Evolutionary conservation across 2,888 invertebrate genomes (phyloP).

Genomic region (Adelphocoris suturalis): DNA sequence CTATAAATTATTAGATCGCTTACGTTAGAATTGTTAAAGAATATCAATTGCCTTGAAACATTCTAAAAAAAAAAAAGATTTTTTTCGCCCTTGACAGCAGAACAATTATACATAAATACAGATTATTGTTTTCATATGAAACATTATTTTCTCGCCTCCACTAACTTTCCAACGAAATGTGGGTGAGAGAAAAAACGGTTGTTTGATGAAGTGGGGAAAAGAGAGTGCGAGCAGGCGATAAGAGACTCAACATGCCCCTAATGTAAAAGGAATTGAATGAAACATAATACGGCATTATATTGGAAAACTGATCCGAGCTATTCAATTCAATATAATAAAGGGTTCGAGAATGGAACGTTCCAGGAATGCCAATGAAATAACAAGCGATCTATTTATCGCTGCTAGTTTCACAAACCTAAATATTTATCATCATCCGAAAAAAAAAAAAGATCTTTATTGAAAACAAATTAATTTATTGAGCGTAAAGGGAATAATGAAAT

Average conservation of each 20-base stretch:
- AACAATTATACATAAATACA: background rate
- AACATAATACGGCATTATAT: background rate
- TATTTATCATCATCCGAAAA: background rate
- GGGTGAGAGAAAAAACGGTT: background rate
- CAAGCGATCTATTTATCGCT: background rate
- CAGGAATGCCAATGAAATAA: background rate
- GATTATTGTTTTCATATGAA: background rate
- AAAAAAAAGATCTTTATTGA: too few relatives aligned
- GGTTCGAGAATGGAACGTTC: background rate
- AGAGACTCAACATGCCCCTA: constrained; percentile 25
- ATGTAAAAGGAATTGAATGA: background rate
- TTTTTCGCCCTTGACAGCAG: background rate
- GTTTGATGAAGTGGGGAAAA: constrained; percentile 25
- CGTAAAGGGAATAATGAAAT: too few relatives aligned
- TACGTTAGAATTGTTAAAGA: too few relatives aligned
- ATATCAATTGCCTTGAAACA: too few relatives aligned
- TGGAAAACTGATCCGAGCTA: background rate
- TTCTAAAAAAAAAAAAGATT: background rate
- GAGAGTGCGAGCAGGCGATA: constrained; percentile 12
- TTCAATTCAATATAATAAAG: background rate
- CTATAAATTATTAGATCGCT: background rate
- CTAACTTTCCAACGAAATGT: background rate
- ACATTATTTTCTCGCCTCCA: background rate
- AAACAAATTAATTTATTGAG: too few relatives aligned
- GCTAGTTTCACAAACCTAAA: background rate